Conservation (phyloP, 2,113 vertebrate species). For the Polyodon spathula region DNA sequence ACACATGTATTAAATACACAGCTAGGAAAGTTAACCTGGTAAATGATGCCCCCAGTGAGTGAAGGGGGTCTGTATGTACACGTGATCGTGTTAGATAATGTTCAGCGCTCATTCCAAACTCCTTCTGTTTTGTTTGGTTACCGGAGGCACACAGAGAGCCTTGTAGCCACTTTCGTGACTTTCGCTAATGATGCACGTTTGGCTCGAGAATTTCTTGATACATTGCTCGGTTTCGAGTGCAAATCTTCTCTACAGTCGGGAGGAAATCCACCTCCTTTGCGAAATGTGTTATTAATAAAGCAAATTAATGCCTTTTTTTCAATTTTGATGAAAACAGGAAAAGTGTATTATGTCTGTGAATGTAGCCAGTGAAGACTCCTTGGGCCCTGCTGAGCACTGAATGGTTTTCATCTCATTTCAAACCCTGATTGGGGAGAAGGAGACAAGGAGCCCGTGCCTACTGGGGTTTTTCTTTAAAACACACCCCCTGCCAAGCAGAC, state of each 20-base stretch:
- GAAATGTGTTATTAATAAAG: slow-evolving; percentile 19
- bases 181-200: too few species aligned
- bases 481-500: too few species aligned
- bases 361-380: not conserved
- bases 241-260: not conserved
- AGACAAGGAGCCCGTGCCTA: not conserved
- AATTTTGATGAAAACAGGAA: slow-evolving; percentile 7
- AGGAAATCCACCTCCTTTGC: not conserved
- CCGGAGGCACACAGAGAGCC: too few species aligned
- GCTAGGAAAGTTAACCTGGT: too few species aligned
- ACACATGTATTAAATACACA: too few species aligned
- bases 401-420: not conserved
- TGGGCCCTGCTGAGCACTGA: not conserved
- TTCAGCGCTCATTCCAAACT: too few species aligned
- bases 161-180: too few species aligned
- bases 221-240: not conserved
- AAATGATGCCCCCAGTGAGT: too few species aligned
- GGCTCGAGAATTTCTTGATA: too few species aligned
- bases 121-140: too few species aligned
- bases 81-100: too few species aligned
- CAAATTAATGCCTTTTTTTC: slow-evolving; percentile 13
- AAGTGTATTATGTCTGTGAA: not conserved
- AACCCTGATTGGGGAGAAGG: not conserved
- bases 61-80: too few species aligned
- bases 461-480: not conserved